Conservation (phyloP, 2,113 vertebrate species). For the Cathartes aura region DNA sequence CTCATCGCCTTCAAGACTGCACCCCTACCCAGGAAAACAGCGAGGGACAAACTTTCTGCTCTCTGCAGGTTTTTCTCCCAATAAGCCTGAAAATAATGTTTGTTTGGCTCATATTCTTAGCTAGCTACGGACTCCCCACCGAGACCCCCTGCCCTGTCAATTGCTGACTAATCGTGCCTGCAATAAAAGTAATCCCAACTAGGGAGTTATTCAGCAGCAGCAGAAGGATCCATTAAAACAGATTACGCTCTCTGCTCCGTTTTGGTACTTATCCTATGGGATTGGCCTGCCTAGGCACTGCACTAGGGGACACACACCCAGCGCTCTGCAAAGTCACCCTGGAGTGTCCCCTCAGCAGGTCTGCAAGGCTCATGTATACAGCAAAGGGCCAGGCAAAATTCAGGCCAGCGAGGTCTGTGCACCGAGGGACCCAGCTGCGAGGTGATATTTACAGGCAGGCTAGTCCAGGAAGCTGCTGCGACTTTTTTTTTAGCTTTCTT, state of each 20-base stretch:
- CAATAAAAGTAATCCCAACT: conserved; percentile 43
- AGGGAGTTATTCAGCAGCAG: conserved; percentile 13
- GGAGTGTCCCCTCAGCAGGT: neutral
- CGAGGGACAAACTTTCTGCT: conserved; percentile 35
- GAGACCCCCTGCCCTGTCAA: conserved; percentile 50
- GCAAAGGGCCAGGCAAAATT: neutral
- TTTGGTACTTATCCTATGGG: neutral
- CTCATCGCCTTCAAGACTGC: conserved; percentile 27
- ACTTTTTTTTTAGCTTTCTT: neutral
- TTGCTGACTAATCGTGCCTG: conserved; percentile 48
- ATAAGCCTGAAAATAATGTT: conserved; percentile 48
- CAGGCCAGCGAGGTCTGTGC: neutral
- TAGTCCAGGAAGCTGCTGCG: neutral
- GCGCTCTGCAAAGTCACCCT: neutral
- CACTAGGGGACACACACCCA: neutral
- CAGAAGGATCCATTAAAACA: conserved; percentile 36
- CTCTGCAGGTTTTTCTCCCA: conserved; percentile 54
- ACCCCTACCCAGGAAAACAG: conserved; percentile 46
- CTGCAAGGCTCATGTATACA: neutral
- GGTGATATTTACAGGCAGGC: neutral
- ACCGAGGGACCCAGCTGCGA: rapidly evolving
- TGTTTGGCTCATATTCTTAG: conserved; percentile 50
- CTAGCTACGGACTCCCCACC: neutral
- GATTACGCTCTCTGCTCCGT: neutral
- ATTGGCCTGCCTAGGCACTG: neutral